Conservation (phyloP, 2,888 invertebrate genomes). For the Polydrusus tereticollis region DNA sequence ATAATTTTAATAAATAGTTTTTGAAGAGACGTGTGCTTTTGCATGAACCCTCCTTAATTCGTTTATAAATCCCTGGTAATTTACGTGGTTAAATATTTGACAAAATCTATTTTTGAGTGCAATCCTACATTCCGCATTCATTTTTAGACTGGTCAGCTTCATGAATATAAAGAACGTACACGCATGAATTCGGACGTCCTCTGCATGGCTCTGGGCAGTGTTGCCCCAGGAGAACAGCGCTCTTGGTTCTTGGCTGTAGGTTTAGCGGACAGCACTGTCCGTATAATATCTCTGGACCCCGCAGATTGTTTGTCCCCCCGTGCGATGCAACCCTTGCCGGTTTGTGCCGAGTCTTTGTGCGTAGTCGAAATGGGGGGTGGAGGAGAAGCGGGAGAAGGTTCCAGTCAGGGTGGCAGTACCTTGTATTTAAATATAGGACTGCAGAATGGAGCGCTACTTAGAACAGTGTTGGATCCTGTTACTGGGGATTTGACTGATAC, state of each 20-base stretch:
- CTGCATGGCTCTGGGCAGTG: conserved; percentile 97
- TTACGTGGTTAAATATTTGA: too few species aligned
- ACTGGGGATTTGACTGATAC: conserved; percentile 98
- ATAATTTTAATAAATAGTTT: too few species aligned
- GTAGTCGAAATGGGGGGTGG: conserved; percentile 93
- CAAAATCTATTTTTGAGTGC: too few species aligned
- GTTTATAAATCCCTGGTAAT: background rate
- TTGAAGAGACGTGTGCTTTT: too few species aligned
- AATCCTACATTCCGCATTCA: background rate
- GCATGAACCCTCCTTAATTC: too few species aligned
- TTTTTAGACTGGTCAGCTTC: conserved; percentile 92
- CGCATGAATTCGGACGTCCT: conserved; percentile 97
- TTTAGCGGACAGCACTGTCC: conserved; percentile 94
- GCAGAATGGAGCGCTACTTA: conserved; percentile 93
- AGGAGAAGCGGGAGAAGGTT: conserved; percentile 71
- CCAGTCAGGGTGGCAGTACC: conserved; percentile 72
- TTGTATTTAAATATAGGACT: conserved; percentile 97
- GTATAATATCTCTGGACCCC: conserved; percentile 97
- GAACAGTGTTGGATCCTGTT: conserved; percentile 95
- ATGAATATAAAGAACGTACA: conserved; percentile 98
- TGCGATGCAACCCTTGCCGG: conserved; percentile 97
- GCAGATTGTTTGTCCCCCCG: conserved; percentile 95
- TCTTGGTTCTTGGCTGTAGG: conserved; percentile 97
- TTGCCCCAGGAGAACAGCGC: conserved; percentile 94
- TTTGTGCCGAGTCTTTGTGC: conserved; percentile 95